A percentile compares a stretch with the other conserved stretches of the same genome.
Conservation (phyloP, 1,140 invertebrate genomes). For the Drosophila novamexicana region DNA sequence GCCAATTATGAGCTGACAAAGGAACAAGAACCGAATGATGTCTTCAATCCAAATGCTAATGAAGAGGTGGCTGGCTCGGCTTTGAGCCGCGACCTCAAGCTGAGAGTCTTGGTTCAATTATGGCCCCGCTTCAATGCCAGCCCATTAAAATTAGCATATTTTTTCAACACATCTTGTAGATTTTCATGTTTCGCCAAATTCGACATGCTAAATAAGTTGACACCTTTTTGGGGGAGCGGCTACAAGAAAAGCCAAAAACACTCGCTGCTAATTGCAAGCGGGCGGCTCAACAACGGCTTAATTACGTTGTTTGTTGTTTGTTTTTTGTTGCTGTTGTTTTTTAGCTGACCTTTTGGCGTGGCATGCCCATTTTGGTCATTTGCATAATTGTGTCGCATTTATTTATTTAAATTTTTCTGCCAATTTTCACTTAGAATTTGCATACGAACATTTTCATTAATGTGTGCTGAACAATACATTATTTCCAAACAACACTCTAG, state of each 20-base stretch:
- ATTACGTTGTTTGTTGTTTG: conserved; percentile 60
- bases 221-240: conserved; percentile 51
- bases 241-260: conserved; percentile 29
- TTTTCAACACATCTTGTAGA: conserved; percentile 45
- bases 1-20: conserved; percentile 39
- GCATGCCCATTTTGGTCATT: conserved; percentile 52
- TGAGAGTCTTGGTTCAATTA: conserved; percentile 71
- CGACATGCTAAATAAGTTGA: conserved; percentile 71
- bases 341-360: conserved; percentile 62
- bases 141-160: conserved; percentile 73
- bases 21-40: conserved; percentile 28
- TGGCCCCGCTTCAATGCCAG: conserved; percentile 67
- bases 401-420: conserved; percentile 55
- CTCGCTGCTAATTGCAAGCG: conserved; percentile 69
- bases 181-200: conserved; percentile 59
- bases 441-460: conserved; percentile 53
- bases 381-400: conserved; percentile 71
- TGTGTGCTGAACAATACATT: neutral
- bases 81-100: conserved; percentile 48
- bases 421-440: conserved; percentile 61
- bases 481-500: conserved; percentile 15
- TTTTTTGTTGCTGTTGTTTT: conserved; percentile 44
- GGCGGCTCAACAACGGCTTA: conserved; percentile 72
- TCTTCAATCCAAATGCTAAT: conserved; percentile 39
- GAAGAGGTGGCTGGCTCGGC: conserved; percentile 32